These are phyloP conservation scores for Matsumyia berberina DNA, from an alignment of 2,888 invertebrate genomes.

Conservation along the genomic window DNA sequence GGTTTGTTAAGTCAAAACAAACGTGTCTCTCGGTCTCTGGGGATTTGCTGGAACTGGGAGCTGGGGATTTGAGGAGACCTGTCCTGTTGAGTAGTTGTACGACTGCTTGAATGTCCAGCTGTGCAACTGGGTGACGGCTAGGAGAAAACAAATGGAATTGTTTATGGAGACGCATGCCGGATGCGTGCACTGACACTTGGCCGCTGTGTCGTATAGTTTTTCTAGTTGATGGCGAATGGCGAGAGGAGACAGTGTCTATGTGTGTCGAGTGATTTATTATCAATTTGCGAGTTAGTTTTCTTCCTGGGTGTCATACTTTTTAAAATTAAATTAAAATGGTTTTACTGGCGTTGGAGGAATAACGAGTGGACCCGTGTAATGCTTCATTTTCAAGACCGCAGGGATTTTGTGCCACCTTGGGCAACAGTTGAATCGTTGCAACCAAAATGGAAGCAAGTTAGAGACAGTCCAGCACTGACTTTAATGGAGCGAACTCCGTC, in stretches of 20 bases:
- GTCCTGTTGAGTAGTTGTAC: constrained; percentile 48
- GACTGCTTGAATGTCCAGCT: constrained; percentile 59
- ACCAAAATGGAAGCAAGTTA: too few species aligned
- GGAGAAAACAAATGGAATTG: constrained; percentile 28
- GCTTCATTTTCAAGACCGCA: not conserved
- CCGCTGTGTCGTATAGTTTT: constrained; percentile 7
- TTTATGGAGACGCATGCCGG: constrained; percentile 51
- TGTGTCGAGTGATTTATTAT: constrained; percentile 31
- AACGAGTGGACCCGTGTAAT: not conserved
- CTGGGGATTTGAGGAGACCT: constrained; percentile 42
- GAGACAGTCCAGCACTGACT: too few species aligned
- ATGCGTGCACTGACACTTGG: constrained; percentile 41
- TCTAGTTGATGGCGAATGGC: constrained; percentile 15
- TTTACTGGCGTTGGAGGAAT: not conserved
- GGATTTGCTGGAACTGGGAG: constrained; percentile 52
- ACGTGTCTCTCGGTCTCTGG: constrained; percentile 41
- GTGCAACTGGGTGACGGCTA: constrained; percentile 33
- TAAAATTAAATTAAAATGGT: not conserved
- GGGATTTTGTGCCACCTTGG: too few species aligned
- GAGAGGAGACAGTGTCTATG: constrained; percentile 18
- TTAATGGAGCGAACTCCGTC: too few species aligned
- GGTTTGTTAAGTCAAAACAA: constrained; percentile 28
- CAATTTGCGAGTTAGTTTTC: not conserved
- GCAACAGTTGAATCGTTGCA: too few species aligned
- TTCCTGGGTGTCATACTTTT: constrained; percentile 8